Evolutionary conservation across 2,888 invertebrate genomes (phyloP).

Genomic region (Acheta domesticus): DNA sequence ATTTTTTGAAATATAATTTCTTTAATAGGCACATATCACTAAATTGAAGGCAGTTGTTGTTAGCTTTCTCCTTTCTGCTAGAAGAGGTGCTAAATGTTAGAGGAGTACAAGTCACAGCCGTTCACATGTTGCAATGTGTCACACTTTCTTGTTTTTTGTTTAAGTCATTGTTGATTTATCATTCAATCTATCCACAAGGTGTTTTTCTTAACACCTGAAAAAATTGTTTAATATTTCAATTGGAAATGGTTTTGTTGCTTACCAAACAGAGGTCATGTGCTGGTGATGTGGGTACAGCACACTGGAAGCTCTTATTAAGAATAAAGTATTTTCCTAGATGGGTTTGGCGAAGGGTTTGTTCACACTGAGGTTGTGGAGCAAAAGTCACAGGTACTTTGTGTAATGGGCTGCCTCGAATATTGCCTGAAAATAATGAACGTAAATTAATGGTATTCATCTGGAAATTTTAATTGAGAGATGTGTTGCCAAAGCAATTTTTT

Average conservation of each 20-base stretch:
- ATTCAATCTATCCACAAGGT: too few species aligned
- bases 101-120: too few species aligned
- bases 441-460: not conserved
- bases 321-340: conserved; percentile 54
- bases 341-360: conserved; percentile 56
- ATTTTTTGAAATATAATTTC: not conserved
- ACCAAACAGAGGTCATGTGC: conserved; percentile 74
- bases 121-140: too few species aligned
- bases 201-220: too few species aligned
- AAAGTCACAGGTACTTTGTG: conserved; percentile 67
- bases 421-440: conserved; percentile 54
- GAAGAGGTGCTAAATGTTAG: too few species aligned
- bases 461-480: not conserved
- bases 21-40: not conserved
- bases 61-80: too few species aligned
- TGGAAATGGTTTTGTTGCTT: conserved; percentile 37
- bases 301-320: conserved; percentile 64
- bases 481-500: too few species aligned
- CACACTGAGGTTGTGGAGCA: conserved; percentile 60
- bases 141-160: too few species aligned
- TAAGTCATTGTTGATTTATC: too few species aligned
- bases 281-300: conserved; percentile 61
- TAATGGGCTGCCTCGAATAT: conserved; percentile 70
- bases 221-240: too few species aligned
- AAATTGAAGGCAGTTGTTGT: too few species aligned